Percentiles rank a stretch among this genome's conserved stretches.
These are phyloP conservation scores for Acanthopagrus latus DNA, from an alignment of 2,797 vertebrate species.

Conservation along the genomic window DNA sequence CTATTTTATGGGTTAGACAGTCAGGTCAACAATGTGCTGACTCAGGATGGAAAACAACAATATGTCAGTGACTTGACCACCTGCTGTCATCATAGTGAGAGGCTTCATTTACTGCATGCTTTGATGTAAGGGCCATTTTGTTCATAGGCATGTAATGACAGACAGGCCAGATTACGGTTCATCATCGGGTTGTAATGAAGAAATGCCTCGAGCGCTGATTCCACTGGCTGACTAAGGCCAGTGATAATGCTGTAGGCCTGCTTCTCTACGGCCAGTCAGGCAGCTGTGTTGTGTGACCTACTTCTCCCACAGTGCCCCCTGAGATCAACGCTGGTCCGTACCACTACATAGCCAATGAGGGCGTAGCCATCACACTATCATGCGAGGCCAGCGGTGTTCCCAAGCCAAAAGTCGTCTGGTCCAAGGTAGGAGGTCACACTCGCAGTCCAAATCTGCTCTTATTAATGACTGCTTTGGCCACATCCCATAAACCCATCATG, in stretches of 20 bases:
- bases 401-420: conserved; percentile 88
- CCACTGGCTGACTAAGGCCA: conserved; percentile 45
- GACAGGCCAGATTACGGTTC: conserved; percentile 72
- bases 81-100: conserved; percentile 70
- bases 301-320: conserved; percentile 87
- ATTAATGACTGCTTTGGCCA: conserved; percentile 46
- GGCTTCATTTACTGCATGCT: conserved; percentile 60
- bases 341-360: conserved; percentile 89
- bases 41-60: conserved; percentile 35
- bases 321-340: conserved; percentile 87
- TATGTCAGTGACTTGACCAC: conserved; percentile 57
- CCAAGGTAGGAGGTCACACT: conserved; percentile 86
- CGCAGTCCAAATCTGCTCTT: conserved; percentile 18
- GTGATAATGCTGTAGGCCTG: conserved; percentile 46
- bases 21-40: conserved; percentile 62
- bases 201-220: conserved; percentile 64
- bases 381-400: conserved; percentile 89
- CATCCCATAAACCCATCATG: conserved; percentile 21
- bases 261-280: conserved; percentile 58
- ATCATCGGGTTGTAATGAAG: conserved; percentile 81
- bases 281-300: conserved; percentile 78
- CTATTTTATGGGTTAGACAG: conserved; percentile 1
- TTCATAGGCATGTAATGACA: conserved; percentile 69
- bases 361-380: conserved; percentile 82
- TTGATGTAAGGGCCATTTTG: conserved; percentile 68